Base-by-base conservation (phyloP, 2,888 invertebrate species). In the Sinhomidia bicolor region DNA sequence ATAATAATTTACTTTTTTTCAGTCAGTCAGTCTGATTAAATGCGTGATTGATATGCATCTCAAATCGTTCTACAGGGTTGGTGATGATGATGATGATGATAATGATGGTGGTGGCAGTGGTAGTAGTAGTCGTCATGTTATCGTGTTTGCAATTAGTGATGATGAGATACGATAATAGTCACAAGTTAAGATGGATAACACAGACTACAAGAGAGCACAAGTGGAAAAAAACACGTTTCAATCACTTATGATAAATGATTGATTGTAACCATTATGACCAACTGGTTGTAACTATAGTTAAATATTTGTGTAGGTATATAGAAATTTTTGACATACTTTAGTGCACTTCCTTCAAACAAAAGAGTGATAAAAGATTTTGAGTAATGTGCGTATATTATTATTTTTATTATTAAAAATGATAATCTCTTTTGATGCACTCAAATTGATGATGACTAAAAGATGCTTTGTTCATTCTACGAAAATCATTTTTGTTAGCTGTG, bases 401-500 rank as follows among this genome's bases (percentile, higher is more conserved):
- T n/a, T n/a, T n/a, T n/a, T n/a, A n/a, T 9, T 57, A 57, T 44
- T 41, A 26, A 44, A 71, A 74, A 12, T 51, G 74, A 51, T 47
- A 23, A 47, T 51, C 26, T 23, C n/a, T n/a, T n/a, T 47, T 44
- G 47, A 36, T 79, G 36, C 2, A 54, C 79, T 20, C 1, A 36
- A 54, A 32, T 44, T 57, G 14, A n/a, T 60, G n/a, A 17, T 4
- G 26, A 68, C n/a, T 54, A 20, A 54, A 36, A 78, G 78, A 20
- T 32, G 54, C 57, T 57, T 78, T 6, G 36, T 36, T 78, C 29
- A 57, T 78, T 12, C 36, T 32, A 32, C 26, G n/a, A 54, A 32
- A 76, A 29, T 78, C 32, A 78, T 78, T 78, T 78, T 78, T 78
- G 57, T 3, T 78, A 54, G 23, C 32, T 12, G 78, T 57, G 32